Base-by-base conservation (phyloP, 2,888 invertebrate species). In the Aethes cnicana region DNA sequence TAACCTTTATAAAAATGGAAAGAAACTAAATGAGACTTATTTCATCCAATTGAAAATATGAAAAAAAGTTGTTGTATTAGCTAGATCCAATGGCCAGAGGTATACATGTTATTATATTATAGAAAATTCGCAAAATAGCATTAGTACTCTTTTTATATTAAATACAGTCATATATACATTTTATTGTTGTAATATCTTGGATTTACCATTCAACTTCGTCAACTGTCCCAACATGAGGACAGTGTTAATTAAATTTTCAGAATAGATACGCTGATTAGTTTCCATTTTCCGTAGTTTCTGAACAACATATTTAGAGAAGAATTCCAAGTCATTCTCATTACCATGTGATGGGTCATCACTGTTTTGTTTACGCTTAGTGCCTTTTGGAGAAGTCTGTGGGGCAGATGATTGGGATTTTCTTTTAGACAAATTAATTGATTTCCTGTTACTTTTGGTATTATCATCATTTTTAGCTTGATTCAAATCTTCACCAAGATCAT, bases 231-330 rank as follows among this genome's bases (percentile, higher is more conserved):
- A 60, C 89, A 89, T 89, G 2, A 89, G 75, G 2, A 86, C 87
- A 47, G 89, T 88, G 53, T 89, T 88, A n/a, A 89, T 88, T 64
- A 89, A 71, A 62, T 89, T 89, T 63, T 89, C 89, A 8, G 89
- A 86, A 64, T 88, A 89, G 59, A 89, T 89, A 46, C 89, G 81
- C 55, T 89, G 89, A 59, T 88, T 86, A 4, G 87, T 88, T 64
- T 88, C 89, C 89, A 89, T 89, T 71, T 65, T 77, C 61, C 88
- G 75, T 32, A 89, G 63, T 59, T 89, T 89, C 61, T 89, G 89
- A 0, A 87, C 88, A 46, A 89, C 77, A 78, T 88, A 89, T 59
- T 89, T 89, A 0, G 89, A 81, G 61, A 89, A 89, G 61, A 84
- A 89, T 60, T 89, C 89, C 46, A 88, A 70, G 61, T 89, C 89